Base-by-base conservation (phyloP, 2,797 vertebrate species). In the Gila robusta region DNA sequence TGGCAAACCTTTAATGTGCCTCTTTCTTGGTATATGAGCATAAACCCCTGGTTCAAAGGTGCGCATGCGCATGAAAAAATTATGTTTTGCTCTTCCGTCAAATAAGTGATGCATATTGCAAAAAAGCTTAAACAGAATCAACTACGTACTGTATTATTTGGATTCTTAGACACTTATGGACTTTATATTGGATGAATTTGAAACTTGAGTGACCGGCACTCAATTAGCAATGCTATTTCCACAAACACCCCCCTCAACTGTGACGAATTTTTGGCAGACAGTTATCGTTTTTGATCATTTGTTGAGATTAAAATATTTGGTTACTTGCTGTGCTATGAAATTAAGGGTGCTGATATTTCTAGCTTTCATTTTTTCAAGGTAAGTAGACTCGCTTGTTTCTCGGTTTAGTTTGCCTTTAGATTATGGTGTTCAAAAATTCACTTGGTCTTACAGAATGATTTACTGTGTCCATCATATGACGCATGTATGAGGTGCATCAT, bases 1-100 rank as follows among this genome's bases (percentile, higher is more conserved):
- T 86, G 71, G 73, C 72, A 6, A 78, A 84, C 74, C 80, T 90
- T 90, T 84, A 87, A 84, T 44, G 64, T 87, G 86, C 79, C 72
- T 89, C 62, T 44, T 86, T 88, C 87, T 10, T 88, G 72, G 91
- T 89, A 90, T 28, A 17, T 44, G 69, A 90, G 90, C 52, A 66
- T 52, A 80, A 72, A 54, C 72, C 86, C 16, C 39, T 64, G 88
- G 64, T 89, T 89, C 73, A 69, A 52, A 67, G 54, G 47, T 78
- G 79, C 52, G 83, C 83, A 79, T 87, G 78, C 52, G 73, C 32
- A 85, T 54, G n/a, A 67, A 64, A 52, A 35, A 79, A 47, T 37
- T 70, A 54, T 17, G 82, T 56, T 84, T 84, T 56, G 56, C 19
- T 67, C 2, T 67, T 84, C 62, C 0, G 10, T 67, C 8, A 59